A percentile compares a stretch with the other conserved stretches of the same genome.
phyloP scores from a whole-genome alignment of 2,888 invertebrate genomes.

The Oscheius sp. region DNA sequence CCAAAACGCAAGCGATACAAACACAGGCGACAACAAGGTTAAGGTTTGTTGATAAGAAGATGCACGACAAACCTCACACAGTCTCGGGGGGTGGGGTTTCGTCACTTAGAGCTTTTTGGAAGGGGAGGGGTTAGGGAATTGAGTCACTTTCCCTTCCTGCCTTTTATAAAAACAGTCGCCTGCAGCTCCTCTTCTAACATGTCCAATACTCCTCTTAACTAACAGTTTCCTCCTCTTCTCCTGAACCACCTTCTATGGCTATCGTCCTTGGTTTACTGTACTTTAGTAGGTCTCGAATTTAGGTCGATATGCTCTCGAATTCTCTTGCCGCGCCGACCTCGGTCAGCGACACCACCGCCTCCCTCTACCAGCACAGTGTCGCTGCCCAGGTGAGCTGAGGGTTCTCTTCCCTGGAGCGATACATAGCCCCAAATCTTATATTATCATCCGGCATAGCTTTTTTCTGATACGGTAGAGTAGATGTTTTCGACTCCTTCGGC shows the following conservation, averaged over 20 bases:
- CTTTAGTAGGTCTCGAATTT: conserved; percentile 32
- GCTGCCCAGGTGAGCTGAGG: conserved; percentile 18
- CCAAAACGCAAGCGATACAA: not conserved
- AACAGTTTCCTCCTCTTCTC: too few species aligned
- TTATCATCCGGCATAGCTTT: not conserved
- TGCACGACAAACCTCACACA: not conserved
- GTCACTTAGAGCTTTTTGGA: not conserved
- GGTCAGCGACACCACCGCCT: conserved; percentile 29
- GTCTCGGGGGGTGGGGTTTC: conserved; percentile 5
- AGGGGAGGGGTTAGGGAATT: conserved; percentile 5
- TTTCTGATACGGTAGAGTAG: conserved; percentile 24
- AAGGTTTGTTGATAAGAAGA: conserved; percentile 27
- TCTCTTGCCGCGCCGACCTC: conserved; percentile 31
- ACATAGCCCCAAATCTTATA: not conserved
- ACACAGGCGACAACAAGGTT: conserved; percentile 15
- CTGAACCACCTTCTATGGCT: not conserved
- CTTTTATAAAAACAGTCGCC: not conserved
- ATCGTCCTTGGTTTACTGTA: conserved; percentile 27
- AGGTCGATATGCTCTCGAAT: conserved; percentile 37
- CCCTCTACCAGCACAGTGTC: conserved; percentile 34
- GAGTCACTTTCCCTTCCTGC: not conserved
- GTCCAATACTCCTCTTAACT: not conserved
- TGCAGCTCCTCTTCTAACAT: conserved; percentile 7
- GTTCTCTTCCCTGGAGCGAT: not conserved
- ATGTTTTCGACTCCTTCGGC: conserved; percentile 10